phyloP scores from a whole-genome alignment of 2,888 invertebrate species.

The Rambutsinella grinnellia region DNA sequence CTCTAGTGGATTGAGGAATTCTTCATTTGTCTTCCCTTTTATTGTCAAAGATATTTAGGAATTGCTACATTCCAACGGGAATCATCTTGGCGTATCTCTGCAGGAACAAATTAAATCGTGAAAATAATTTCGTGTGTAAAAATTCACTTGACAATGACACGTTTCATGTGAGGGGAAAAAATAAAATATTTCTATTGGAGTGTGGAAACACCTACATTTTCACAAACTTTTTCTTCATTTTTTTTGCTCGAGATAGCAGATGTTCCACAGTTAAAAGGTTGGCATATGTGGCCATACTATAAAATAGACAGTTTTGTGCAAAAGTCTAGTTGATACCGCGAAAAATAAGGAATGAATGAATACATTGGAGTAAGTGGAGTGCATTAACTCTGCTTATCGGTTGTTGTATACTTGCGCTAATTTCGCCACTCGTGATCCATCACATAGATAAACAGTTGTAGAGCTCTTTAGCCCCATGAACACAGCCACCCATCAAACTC shows the following conservation, averaged over 20 bases:
- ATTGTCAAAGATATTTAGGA: constrained; percentile 35
- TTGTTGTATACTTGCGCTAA: background rate
- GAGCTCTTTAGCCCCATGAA: background rate
- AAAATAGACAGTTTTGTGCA: too few relatives aligned
- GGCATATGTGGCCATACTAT: too few relatives aligned
- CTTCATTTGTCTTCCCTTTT: constrained; percentile 34
- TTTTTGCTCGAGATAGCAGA: too few relatives aligned
- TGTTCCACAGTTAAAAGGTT: too few relatives aligned
- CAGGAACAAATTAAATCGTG: background rate
- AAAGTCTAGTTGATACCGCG: too few relatives aligned
- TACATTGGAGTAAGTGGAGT: too few relatives aligned
- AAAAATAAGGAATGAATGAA: too few relatives aligned
- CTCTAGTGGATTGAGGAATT: constrained; percentile 3
- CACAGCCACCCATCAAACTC: background rate
- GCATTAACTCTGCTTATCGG: background rate
- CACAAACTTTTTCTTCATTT: background rate
- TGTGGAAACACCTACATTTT: background rate
- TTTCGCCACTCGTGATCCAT: background rate
- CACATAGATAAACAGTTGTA: background rate
- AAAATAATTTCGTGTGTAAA: constrained; percentile 11
- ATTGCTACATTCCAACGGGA: constrained; percentile 43
- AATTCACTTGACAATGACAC: background rate
- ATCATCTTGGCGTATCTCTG: constrained; percentile 25
- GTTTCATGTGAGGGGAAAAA: background rate
- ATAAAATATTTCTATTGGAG: background rate